Evolutionary conservation across 2,113 vertebrate genomes (phyloP), one percentile per base, ranked within the genome.

Genomic region (Dicaeum eximium): DNA sequence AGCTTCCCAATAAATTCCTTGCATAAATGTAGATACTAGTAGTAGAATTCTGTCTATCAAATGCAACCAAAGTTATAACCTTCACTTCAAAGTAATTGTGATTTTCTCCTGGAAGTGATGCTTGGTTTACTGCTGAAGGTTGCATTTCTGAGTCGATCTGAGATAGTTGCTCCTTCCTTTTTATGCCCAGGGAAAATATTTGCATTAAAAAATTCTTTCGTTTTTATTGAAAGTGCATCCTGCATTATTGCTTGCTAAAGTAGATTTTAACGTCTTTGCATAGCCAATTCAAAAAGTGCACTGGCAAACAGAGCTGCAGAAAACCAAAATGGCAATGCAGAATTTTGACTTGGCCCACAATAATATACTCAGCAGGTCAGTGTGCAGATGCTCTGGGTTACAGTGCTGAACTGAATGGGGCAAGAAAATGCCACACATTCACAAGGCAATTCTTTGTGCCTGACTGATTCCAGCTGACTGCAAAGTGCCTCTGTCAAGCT

Each of bases 301-400:
- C 22, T 44, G 21, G 7, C 31, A 69, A 95, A 87, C 13, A 85
- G 47, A 91, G 19, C 28, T 92, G 48, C 37, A 79, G 45, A 69
- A 62, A 84, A 30, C 35, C 23, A 42, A 24, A 48, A 30, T 38
- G 35, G 3, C 38, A 85, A 28, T 15, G 31, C 17, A 48, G 14
- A 15, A 47, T 90, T 92, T 88, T 73, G 14, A 66, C 25, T 35
- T 25, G 37, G 20, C 2, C 7, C n/a, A 28, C 0, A 0, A 18
- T 45, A 54, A 5, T 18, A 18, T 17, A n/a, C 18, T n/a, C 6
- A 40, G 31, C 17, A 86, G 35, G 56, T 83, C 64, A 30, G 42
- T 64, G n/a, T 48, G 20, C 20, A 47, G 51, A 61, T 57, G 10
- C 37, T 88, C 51, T 81, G 77, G 88, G 24, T 92, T 58, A 31